A percentile compares a stretch with the other conserved stretches of the same genome.
Conservation (phyloP, 1,140 invertebrate species). For the Drosophila rhopaloa region DNA sequence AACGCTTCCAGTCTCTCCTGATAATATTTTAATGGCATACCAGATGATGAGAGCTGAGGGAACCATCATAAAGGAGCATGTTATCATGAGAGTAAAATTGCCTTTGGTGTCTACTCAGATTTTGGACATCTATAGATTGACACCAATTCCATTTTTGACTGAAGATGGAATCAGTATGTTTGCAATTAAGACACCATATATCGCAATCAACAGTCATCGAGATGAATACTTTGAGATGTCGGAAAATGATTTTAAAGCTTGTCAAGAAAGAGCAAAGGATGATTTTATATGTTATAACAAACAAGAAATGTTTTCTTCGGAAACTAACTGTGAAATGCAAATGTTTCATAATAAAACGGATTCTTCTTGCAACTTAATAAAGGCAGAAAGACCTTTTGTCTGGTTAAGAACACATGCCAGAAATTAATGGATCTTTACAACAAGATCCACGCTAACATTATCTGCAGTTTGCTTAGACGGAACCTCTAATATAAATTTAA, state of each 20-base stretch:
- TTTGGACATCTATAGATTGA: neutral
- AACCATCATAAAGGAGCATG: neutral
- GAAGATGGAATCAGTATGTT: neutral
- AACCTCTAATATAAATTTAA: no score
- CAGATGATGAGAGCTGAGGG: neutral
- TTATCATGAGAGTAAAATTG: conserved; percentile 1
- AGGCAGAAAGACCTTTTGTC: no score
- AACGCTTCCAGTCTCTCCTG: neutral
- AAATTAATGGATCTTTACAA: no score
- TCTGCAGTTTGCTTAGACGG: no score
- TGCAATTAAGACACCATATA: neutral
- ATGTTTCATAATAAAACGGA: no score
- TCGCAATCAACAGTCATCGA: neutral
- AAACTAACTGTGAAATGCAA: no score
- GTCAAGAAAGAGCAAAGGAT: neutral
- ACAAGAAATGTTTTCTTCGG: no score
- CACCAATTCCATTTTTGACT: neutral
- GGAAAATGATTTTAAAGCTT: neutral
- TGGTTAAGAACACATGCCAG: no score
- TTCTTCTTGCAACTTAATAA: no score
- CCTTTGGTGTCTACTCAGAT: neutral
- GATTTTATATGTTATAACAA: neutral
- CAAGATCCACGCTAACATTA: no score
- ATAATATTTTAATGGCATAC: neutral
- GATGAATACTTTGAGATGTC: neutral